Conservation (phyloP, 2,888 invertebrate genomes). For the Allophyes oxyacanthae region DNA sequence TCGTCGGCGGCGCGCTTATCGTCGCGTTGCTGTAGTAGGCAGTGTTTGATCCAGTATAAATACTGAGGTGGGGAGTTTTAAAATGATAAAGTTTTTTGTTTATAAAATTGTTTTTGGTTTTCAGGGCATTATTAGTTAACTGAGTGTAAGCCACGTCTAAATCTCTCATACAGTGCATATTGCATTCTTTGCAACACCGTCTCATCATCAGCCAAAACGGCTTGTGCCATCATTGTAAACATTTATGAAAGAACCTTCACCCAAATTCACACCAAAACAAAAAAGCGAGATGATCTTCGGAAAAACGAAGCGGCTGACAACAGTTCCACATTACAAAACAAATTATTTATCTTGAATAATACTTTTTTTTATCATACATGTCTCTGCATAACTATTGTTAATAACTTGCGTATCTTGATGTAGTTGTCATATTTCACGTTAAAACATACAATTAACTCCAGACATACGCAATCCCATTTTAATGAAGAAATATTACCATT, state of each 20-base stretch:
- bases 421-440: too few species aligned
- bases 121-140: neutral
- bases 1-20: slow-evolving; percentile 93
- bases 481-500: slow-evolving; percentile 5
- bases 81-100: slow-evolving; percentile 26
- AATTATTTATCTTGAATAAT: too few species aligned
- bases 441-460: too few species aligned
- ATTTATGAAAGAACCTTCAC: too few species aligned
- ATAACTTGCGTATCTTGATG: too few species aligned
- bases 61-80: slow-evolving; percentile 43
- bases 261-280: too few species aligned
- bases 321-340: too few species aligned
- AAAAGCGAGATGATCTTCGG: too few species aligned
- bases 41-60: slow-evolving; percentile 48
- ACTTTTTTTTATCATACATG: neutral
- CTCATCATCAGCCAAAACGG: neutral
- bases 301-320: too few species aligned
- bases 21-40: slow-evolving; percentile 90
- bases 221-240: too few species aligned
- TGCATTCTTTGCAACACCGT: slow-evolving; percentile 1
- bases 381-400: too few species aligned
- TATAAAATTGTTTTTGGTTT: neutral
- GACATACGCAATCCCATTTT: neutral
- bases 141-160: neutral
- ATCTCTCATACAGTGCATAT: neutral